Conservation (phyloP, 2,113 vertebrate species). For the Phalacrocorax brasilianus region DNA sequence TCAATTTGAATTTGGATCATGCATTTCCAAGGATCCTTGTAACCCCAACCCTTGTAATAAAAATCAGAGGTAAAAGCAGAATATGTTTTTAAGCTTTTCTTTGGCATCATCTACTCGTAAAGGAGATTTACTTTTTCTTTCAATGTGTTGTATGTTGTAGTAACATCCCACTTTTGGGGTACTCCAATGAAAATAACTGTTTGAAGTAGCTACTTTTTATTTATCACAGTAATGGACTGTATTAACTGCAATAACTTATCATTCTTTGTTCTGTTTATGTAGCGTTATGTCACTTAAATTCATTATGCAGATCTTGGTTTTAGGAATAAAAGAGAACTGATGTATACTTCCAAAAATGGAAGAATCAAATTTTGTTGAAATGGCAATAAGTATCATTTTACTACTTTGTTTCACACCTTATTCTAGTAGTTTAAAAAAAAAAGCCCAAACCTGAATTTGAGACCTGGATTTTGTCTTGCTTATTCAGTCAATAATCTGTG, state of each 20-base stretch:
- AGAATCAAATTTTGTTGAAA: neutral
- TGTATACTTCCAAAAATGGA: neutral
- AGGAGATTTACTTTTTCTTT: neutral
- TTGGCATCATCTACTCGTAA: neutral
- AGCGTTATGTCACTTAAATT: neutral
- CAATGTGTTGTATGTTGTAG: neutral
- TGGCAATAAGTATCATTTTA: neutral
- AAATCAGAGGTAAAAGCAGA: constrained; percentile 84
- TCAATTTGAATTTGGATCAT: constrained; percentile 90
- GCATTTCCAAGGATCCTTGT: constrained; percentile 87
- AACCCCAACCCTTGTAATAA: constrained; percentile 84
- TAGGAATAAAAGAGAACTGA: neutral
- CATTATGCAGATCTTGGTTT: neutral
- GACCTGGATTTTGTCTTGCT: neutral
- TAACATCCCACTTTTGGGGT: neutral
- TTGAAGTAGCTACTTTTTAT: neutral
- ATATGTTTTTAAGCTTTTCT: neutral
- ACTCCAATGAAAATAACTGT: neutral
- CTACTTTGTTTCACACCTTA: neutral
- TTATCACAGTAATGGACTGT: neutral
- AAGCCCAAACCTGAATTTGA: neutral
- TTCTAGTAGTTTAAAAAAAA: neutral
- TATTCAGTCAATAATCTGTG: neutral
- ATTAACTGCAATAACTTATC: neutral
- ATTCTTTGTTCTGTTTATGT: neutral